Evolutionary conservation across 53 echinoderm and acorn worm species (phyloP).

Genomic region (Hippasteria phrygiana): DNA sequence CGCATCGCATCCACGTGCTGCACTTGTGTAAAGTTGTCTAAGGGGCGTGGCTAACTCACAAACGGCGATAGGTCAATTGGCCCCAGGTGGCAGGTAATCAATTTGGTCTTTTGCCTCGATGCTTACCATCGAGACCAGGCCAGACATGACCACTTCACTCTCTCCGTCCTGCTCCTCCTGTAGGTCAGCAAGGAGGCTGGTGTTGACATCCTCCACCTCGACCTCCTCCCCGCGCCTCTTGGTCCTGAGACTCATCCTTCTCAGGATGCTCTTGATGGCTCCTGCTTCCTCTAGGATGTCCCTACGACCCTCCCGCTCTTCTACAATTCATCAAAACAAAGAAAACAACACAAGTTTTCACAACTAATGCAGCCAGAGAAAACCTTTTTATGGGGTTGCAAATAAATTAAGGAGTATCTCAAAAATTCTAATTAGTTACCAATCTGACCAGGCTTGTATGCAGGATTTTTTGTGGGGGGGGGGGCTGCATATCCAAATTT

Average conservation of each 20-base stretch:
- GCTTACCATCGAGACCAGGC: constrained; percentile 84
- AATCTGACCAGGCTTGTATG: too few species aligned
- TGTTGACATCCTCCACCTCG: constrained; percentile 77
- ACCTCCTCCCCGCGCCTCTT: constrained; percentile 68
- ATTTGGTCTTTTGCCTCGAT: not conserved
- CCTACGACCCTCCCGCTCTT: constrained; percentile 80
- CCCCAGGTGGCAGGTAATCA: too few species aligned
- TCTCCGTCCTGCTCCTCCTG: constrained; percentile 94
- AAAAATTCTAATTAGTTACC: too few species aligned
- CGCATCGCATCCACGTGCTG: too few species aligned
- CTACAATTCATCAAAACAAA: constrained; percentile 49
- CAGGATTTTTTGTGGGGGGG: too few species aligned
- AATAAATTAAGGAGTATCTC: too few species aligned
- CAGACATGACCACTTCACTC: constrained; percentile 83
- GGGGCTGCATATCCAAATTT: too few species aligned
- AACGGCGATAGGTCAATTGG: too few species aligned
- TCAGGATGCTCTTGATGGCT: constrained; percentile 93
- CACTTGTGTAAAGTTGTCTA: too few species aligned
- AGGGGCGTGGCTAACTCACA: too few species aligned
- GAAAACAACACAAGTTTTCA: not conserved
- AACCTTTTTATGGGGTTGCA: too few species aligned
- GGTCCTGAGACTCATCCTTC: constrained; percentile 72
- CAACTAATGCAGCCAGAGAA: too few species aligned
- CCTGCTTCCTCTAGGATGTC: constrained; percentile 94
- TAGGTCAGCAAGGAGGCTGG: constrained; percentile 86